Evolutionary conservation across 2,888 invertebrate species (phyloP).

Genomic region (Synanthedon vespiformis): DNA sequence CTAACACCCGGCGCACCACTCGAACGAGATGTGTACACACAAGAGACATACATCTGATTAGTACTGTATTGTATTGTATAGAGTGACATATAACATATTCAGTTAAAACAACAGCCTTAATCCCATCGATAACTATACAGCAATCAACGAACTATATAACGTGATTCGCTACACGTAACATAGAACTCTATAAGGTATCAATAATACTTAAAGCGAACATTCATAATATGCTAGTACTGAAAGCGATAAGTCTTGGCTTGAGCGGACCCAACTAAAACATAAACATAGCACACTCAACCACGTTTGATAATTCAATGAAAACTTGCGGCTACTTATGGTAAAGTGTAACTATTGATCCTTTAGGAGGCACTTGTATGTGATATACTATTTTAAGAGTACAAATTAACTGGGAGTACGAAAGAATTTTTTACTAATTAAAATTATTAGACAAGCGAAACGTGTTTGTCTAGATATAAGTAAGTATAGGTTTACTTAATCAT

Average conservation of each 20-base stretch:
- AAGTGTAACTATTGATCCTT: background rate
- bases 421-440: background rate
- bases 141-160: slow-evolving; percentile 44
- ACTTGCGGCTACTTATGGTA: background rate
- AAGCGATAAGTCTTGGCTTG: slow-evolving; percentile 67
- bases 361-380: background rate
- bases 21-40: slow-evolving; percentile 44
- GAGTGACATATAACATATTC: slow-evolving; percentile 45
- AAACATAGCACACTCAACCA: slow-evolving; percentile 53
- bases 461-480: slow-evolving; percentile 34
- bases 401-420: background rate
- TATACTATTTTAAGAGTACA: background rate
- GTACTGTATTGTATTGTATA: slow-evolving; percentile 1
- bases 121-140: slow-evolving; percentile 53
- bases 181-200: slow-evolving; percentile 44
- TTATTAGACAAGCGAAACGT: slow-evolving; percentile 25
- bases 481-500: slow-evolving; percentile 18
- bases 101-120: slow-evolving; percentile 52
- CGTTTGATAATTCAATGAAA: slow-evolving; percentile 21
- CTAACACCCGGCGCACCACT: slow-evolving; percentile 64
- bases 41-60: slow-evolving; percentile 23
- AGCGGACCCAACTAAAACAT: slow-evolving; percentile 65
- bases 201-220: slow-evolving; percentile 44
- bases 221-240: slow-evolving; percentile 47
- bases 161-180: slow-evolving; percentile 57